phyloP scores from a whole-genome alignment of 1,140 invertebrate genomes.

The Pectinophora gossypiella region DNA sequence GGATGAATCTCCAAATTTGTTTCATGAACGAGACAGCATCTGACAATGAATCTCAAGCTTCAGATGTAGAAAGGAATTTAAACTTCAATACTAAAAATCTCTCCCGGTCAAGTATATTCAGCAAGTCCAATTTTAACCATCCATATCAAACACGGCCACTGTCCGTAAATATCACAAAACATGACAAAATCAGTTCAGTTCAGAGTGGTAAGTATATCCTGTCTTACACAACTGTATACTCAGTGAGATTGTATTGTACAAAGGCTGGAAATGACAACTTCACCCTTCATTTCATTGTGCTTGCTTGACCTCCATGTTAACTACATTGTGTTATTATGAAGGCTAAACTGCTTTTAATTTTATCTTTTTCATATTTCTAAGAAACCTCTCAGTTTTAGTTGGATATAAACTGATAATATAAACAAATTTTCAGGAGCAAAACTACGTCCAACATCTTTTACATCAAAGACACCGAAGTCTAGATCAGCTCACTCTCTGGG shows the following conservation, averaged over 20 bases:
- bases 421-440: constrained; percentile 57
- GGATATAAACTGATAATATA: background rate
- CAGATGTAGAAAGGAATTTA: constrained; percentile 78
- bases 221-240: too few species aligned
- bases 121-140: constrained; percentile 62
- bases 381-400: background rate
- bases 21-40: constrained; percentile 96
- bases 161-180: constrained; percentile 64
- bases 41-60: constrained; percentile 85
- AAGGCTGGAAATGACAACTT: background rate
- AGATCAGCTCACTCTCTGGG: constrained; percentile 57
- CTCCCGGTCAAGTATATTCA: constrained; percentile 56
- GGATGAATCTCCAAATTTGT: constrained; percentile 95
- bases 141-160: constrained; percentile 71
- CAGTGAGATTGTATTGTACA: too few species aligned
- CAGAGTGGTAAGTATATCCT: constrained; percentile 52
- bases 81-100: constrained; percentile 56
- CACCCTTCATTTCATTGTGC: background rate
- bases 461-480: constrained; percentile 50
- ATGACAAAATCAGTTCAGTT: constrained; percentile 52
- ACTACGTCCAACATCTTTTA: constrained; percentile 55
- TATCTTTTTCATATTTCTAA: too few species aligned
- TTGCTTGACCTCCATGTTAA: background rate
- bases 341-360: too few species aligned
- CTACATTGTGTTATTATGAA: too few species aligned